Percentiles rank a stretch among this genome's conserved stretches.
phyloP scores from a whole-genome alignment of 2,888 invertebrate genomes.

The Xylophagus ater region DNA sequence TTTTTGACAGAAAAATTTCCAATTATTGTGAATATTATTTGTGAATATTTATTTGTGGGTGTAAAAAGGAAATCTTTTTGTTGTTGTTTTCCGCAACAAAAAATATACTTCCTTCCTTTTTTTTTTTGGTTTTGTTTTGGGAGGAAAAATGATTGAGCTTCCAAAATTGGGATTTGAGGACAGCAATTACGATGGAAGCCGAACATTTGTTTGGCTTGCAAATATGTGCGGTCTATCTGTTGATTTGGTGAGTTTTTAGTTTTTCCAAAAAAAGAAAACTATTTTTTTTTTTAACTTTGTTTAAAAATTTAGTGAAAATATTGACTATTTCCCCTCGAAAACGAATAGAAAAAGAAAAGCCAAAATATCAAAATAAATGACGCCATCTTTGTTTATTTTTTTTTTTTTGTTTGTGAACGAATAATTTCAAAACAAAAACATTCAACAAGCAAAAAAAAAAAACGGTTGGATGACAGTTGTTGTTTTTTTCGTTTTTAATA shows the following conservation, averaged over 20 bases:
- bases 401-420: too few relatives aligned
- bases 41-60: background rate
- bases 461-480: background rate
- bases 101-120: too few relatives aligned
- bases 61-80: background rate
- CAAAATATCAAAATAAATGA: background rate
- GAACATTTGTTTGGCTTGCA: constrained; percentile 56
- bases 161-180: background rate
- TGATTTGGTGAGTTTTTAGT: constrained; percentile 57
- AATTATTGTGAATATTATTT: background rate
- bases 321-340: background rate
- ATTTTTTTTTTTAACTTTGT: constrained; percentile 11
- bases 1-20: background rate
- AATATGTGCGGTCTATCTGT: constrained; percentile 58
- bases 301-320: background rate
- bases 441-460: background rate
- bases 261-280: constrained; percentile 1
- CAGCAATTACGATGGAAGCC: constrained; percentile 57
- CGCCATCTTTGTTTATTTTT: background rate
- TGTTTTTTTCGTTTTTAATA: background rate
- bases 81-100: background rate
- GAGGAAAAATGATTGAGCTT: background rate
- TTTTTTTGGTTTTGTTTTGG: too few relatives aligned
- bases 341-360: background rate
- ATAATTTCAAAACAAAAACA: too few relatives aligned